These are phyloP conservation scores for Trichonephila clavipes DNA, from an alignment of 1,140 invertebrate genomes.

Conservation along the genomic window DNA sequence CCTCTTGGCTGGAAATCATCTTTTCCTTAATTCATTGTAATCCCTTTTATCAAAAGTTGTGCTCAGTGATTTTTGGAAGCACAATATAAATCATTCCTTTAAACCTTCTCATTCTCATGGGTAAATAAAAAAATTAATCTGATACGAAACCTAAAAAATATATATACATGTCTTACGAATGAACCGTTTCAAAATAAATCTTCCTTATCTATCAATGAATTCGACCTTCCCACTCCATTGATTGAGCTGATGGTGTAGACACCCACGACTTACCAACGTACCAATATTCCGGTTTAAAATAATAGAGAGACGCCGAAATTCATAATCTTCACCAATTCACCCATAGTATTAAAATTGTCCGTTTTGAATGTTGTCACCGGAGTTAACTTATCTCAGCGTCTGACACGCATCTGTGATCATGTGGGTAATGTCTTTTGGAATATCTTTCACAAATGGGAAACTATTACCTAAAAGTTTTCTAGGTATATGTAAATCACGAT, in stretches of 20 bases:
- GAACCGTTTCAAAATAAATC: too few species aligned
- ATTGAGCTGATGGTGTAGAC: background rate
- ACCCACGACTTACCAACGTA: background rate
- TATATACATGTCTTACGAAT: too few species aligned
- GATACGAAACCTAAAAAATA: background rate
- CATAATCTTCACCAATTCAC: background rate
- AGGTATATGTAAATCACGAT: background rate
- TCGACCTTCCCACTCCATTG: background rate
- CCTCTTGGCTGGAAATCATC: too few species aligned
- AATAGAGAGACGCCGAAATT: background rate
- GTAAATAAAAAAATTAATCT: background rate
- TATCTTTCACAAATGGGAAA: background rate
- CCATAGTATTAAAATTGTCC: background rate
- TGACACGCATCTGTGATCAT: background rate
- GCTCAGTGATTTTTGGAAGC: too few species aligned
- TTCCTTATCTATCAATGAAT: too few species aligned
- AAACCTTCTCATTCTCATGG: background rate
- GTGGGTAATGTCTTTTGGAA: conserved; percentile 11
- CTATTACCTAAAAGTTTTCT: background rate
- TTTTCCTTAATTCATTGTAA: too few species aligned
- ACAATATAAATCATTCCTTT: background rate
- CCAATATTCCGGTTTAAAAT: background rate
- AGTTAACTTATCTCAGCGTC: background rate
- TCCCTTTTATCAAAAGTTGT: too few species aligned
- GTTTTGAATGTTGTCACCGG: background rate